Evolutionary conservation across 2,113 vertebrate species (phyloP).

Genomic region (Laticauda laticaudata): DNA sequence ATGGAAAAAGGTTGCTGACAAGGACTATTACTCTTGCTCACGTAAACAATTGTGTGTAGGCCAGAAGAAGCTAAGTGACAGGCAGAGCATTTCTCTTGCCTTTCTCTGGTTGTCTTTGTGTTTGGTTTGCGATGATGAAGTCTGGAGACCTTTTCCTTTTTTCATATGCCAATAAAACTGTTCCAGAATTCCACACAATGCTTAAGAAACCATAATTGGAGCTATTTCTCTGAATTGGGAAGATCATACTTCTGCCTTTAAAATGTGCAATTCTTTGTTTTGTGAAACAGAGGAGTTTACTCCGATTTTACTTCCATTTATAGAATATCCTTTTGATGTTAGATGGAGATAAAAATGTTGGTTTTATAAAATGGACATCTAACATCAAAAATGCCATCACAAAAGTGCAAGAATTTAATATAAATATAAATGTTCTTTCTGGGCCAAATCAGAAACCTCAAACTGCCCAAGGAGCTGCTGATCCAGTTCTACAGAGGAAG

Average conservation of each 20-base stretch:
- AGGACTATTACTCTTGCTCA: background rate
- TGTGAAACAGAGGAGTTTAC: background rate
- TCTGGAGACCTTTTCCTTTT: background rate
- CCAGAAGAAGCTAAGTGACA: background rate
- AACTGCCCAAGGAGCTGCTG: no score
- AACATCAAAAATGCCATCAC: no score
- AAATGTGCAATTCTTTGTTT: background rate
- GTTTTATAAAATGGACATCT: no score
- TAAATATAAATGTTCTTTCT: no score
- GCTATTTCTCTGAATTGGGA: background rate
- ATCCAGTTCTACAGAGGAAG: no score
- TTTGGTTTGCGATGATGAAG: background rate
- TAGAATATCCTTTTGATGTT: no score
- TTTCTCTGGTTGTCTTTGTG: background rate
- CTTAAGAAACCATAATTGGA: background rate
- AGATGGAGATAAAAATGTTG: no score
- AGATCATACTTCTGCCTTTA: background rate
- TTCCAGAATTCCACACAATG: background rate
- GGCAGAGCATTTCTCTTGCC: background rate
- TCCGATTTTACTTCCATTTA: background rate
- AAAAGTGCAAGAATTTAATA: no score
- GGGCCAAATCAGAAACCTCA: no score
- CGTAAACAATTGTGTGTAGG: background rate
- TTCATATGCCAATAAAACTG: background rate
- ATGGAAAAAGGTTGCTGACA: fast-evolving